Evolutionary conservation across 1,140 invertebrate genomes (phyloP).

Genomic region (Drosophila ohnishii): DNA sequence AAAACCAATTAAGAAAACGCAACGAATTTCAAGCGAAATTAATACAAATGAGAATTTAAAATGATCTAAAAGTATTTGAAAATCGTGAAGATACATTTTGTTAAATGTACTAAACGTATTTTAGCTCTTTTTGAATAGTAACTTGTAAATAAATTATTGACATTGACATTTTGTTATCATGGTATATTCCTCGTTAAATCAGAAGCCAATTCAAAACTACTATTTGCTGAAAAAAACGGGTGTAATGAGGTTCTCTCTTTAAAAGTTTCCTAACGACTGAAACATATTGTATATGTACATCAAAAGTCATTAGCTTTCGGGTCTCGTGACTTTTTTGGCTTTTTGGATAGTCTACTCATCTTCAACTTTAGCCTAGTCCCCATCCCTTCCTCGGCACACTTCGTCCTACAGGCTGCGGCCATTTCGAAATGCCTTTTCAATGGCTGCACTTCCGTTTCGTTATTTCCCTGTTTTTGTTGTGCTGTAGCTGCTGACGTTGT

Average conservation of each 20-base stretch:
- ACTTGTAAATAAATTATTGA: too few species aligned
- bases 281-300: conserved; percentile 7
- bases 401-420: conserved; percentile 48
- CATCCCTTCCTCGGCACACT: neutral
- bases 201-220: neutral
- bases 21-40: too few species aligned
- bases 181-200: neutral
- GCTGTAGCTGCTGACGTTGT: conserved; percentile 28
- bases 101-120: too few species aligned
- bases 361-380: conserved; percentile 18
- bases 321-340: conserved; percentile 45
- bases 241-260: conserved; percentile 9
- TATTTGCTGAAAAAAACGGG: neutral
- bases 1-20: too few species aligned
- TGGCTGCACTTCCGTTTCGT: conserved; percentile 68
- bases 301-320: conserved; percentile 49
- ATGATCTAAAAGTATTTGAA: too few species aligned
- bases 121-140: too few species aligned
- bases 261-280: conserved; percentile 29
- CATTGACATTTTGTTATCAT: neutral
- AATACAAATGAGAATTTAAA: too few species aligned
- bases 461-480: conserved; percentile 24
- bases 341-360: conserved; percentile 39
- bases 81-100: too few species aligned
- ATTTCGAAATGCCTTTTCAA: conserved; percentile 79